Evolutionary conservation across 2,113 vertebrate species (phyloP).

Genomic region (Clarias magur): DNA sequence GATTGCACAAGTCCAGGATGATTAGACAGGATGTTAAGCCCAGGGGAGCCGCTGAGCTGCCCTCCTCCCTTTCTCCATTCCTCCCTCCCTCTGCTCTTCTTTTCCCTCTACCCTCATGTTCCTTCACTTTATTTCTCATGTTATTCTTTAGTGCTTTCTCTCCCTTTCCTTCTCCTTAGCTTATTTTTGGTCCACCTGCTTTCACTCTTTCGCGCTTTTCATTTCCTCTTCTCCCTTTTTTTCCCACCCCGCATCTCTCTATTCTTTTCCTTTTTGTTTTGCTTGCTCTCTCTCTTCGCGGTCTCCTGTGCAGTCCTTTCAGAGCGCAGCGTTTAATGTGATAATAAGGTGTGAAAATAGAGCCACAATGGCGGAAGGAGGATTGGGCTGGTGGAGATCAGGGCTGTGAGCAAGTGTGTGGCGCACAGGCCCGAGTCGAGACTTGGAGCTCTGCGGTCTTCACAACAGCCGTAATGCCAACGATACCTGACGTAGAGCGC

Average conservation of each 20-base stretch:
- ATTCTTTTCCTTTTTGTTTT: constrained; percentile 31
- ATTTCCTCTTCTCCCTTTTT: constrained; percentile 13
- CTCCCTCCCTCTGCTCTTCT: constrained; percentile 23
- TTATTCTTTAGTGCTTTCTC: neutral
- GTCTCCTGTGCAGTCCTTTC: constrained; percentile 68
- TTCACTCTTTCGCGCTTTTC: constrained; percentile 15
- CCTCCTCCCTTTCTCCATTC: constrained; percentile 28
- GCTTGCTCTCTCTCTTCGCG: constrained; percentile 34
- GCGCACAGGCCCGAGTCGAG: constrained; percentile 8
- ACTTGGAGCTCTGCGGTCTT: constrained; percentile 11
- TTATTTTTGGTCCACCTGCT: constrained; percentile 13
- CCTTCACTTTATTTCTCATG: constrained; percentile 25
- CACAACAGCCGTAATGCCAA: neutral
- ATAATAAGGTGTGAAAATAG: constrained; percentile 82
- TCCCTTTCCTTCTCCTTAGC: neutral
- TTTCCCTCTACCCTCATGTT: constrained; percentile 42
- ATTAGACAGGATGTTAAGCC: constrained; percentile 59
- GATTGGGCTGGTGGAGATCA: constrained; percentile 65
- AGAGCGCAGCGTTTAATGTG: constrained; percentile 76
- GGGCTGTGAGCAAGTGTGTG: constrained; percentile 44
- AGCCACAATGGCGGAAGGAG: constrained; percentile 74
- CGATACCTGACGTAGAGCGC: neutral
- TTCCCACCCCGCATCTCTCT: constrained; percentile 1
- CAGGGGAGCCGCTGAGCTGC: constrained; percentile 46
- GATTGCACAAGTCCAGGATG: constrained; percentile 61